Evolutionary conservation across 2,113 vertebrate species (phyloP).

Genomic region (Neotragus moschatus): DNA sequence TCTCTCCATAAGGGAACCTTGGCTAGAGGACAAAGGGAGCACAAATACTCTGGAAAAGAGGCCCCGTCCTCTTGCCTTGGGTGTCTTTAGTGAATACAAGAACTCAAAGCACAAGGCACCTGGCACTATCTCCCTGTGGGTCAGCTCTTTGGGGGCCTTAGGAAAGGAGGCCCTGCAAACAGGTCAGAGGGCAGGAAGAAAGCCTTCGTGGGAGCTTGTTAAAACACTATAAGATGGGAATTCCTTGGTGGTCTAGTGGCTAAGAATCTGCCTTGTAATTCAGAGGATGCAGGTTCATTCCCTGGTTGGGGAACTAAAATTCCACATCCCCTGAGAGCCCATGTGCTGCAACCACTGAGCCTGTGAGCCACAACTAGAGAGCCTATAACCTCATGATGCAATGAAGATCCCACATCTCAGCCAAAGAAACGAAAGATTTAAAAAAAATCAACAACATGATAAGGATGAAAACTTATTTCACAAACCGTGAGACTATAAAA

Average conservation of each 20-base stretch:
- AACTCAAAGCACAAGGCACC: neutral
- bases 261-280: neutral
- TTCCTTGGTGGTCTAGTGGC: neutral
- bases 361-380: neutral
- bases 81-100: neutral
- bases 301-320: neutral
- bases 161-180: neutral
- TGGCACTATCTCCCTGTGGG: fast-evolving
- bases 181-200: neutral
- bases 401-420: neutral
- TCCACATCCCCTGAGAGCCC: neutral
- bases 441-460: neutral
- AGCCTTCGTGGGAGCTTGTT: neutral
- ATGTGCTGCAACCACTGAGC: neutral
- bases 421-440: neutral
- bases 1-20: neutral
- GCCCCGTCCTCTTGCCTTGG: neutral
- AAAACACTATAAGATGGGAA: neutral
- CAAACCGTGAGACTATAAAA: neutral
- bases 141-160: neutral
- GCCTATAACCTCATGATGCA: neutral
- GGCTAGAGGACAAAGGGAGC: constrained; percentile 9
- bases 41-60: neutral
- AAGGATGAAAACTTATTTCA: neutral
- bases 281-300: neutral